Percentiles rank a stretch among this genome's conserved stretches.
These are phyloP conservation scores for Heliangelus exortis DNA, from an alignment of 2,797 vertebrate genomes.

Conservation along the genomic window DNA sequence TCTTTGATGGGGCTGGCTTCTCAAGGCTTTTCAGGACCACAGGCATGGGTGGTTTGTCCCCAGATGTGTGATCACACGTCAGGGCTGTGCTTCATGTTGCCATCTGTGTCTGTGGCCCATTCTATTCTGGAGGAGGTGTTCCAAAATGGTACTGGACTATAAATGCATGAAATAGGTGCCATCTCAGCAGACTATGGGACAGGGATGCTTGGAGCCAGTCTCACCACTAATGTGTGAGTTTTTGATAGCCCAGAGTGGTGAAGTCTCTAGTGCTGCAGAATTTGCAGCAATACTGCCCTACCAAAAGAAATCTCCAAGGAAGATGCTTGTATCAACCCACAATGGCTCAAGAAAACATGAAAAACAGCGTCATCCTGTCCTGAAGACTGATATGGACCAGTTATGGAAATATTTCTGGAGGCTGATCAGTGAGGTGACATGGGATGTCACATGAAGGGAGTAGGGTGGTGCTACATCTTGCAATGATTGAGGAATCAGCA, in stretches of 20 bases:
- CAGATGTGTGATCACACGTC: not conserved
- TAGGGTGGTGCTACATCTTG: not conserved
- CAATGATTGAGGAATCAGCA: not conserved
- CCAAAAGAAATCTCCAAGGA: not conserved
- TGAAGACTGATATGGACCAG: not conserved
- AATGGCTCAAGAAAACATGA: not conserved
- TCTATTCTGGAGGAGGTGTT: not conserved
- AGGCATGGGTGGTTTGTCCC: not conserved
- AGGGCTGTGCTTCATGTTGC: not conserved
- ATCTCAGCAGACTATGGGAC: not conserved
- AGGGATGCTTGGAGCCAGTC: not conserved
- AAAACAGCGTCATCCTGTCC: not conserved
- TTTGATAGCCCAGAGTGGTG: not conserved
- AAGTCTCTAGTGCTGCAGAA: not conserved
- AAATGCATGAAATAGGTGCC: not conserved
- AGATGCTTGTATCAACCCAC: not conserved
- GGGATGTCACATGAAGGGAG: not conserved
- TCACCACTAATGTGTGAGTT: not conserved
- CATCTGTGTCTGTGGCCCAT: not conserved
- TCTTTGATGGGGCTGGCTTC: not conserved
- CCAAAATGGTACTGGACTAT: not conserved
- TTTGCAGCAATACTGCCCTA: not conserved
- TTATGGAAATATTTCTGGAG: not conserved
- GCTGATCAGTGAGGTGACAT: not conserved
- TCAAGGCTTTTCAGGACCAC: not conserved